Percentiles rank a stretch among this genome's conserved stretches.
Conservation (phyloP, 37 sponge, comb jelly and placozoan genomes). For the Chondrilla cf. caribensis region DNA sequence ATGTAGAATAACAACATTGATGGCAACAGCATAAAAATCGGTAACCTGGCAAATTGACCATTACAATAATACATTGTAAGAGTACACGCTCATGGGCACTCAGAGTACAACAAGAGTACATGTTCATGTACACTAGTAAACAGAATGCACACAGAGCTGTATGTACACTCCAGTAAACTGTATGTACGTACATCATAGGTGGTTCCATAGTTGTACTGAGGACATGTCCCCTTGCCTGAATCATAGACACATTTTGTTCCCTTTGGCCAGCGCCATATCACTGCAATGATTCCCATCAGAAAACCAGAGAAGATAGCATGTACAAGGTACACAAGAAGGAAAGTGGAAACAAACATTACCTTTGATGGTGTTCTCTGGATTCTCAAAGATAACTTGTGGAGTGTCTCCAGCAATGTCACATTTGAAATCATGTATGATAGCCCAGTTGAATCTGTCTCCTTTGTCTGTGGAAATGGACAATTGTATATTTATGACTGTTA, state of each 20-base stretch:
- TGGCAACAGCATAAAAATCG: too few species aligned
- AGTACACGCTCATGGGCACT: too few species aligned
- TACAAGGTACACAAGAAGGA: not conserved
- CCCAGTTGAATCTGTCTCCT: slow-evolving; percentile 30
- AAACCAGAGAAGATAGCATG: not conserved
- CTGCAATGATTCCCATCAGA: not conserved
- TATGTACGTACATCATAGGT: slow-evolving; percentile 39
- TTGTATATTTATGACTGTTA: not conserved
- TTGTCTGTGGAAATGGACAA: not conserved
- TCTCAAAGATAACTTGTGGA: slow-evolving; percentile 32
- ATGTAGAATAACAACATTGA: too few species aligned
- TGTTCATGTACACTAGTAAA: too few species aligned
- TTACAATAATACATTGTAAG: too few species aligned
- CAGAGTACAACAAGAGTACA: too few species aligned
- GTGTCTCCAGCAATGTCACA: slow-evolving; percentile 39
- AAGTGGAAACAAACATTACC: not conserved
- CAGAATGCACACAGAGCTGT: too few species aligned
- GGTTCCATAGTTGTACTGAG: slow-evolving; percentile 30
- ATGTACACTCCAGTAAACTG: not conserved
- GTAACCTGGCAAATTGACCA: too few species aligned
- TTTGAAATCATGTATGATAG: slow-evolving; percentile 55
- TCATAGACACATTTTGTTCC: slow-evolving; percentile 26
- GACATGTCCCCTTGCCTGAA: slow-evolving; percentile 7
- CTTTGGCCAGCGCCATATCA: slow-evolving; percentile 43
- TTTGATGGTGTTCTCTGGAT: slow-evolving; percentile 42